Conservation (phyloP, 2,113 vertebrate species). For the Corapipo altera region DNA sequence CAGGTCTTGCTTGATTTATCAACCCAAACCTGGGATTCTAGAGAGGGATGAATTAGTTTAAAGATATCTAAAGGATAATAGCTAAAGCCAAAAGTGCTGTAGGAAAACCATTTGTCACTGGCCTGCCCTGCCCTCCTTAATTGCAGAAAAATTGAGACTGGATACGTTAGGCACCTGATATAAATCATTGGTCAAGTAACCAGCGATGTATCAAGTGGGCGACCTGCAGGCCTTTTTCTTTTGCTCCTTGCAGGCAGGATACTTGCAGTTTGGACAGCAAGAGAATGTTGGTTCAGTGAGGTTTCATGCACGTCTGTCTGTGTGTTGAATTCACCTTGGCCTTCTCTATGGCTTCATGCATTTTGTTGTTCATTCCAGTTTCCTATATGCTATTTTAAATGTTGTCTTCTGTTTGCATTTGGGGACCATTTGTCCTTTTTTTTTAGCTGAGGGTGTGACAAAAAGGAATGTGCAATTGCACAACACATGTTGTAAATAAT, state of each 20-base stretch:
- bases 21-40: conserved; percentile 57
- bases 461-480: conserved; percentile 13
- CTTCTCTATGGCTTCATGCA: neutral
- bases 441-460: neutral
- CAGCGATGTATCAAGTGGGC: conserved; percentile 41
- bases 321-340: neutral
- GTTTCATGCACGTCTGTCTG: neutral
- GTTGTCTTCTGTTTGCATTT: neutral
- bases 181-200: conserved; percentile 68
- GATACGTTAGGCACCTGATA: conserved; percentile 38
- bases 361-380: neutral
- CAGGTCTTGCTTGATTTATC: conserved; percentile 76
- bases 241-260: neutral
- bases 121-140: conserved; percentile 61
- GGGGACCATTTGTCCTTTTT: neutral
- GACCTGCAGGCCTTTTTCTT: neutral
- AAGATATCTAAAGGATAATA: conserved; percentile 59
- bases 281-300: neutral
- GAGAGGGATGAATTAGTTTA: conserved; percentile 68
- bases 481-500: neutral
- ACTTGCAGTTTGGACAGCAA: neutral
- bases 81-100: conserved; percentile 49
- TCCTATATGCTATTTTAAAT: neutral
- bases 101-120: conserved; percentile 70
- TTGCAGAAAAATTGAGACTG: conserved; percentile 70